Conservation (phyloP, 2,888 invertebrate species). For the Erpobdella octoculata region DNA sequence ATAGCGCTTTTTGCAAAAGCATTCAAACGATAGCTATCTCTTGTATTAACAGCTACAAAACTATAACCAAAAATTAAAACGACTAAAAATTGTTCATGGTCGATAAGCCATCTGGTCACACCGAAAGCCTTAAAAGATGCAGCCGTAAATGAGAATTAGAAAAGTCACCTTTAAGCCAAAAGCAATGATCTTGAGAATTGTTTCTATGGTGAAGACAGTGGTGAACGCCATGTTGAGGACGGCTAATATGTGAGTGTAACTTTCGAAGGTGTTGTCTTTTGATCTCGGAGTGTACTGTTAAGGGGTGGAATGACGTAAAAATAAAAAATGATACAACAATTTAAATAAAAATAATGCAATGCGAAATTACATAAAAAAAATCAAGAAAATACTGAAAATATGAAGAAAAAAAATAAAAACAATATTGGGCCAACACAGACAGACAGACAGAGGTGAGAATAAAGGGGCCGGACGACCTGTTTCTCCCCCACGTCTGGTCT, state of each 20-base stretch:
- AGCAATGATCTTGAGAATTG: slow-evolving; percentile 97
- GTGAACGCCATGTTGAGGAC: slow-evolving; percentile 99
- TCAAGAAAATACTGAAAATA: neutral
- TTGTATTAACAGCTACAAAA: no score
- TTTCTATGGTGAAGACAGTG: slow-evolving; percentile 98
- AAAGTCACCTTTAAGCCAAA: slow-evolving; percentile 87
- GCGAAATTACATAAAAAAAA: neutral
- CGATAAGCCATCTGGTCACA: no score
- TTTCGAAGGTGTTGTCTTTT: slow-evolving; percentile 31
- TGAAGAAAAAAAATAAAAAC: neutral
- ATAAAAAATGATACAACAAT: neutral
- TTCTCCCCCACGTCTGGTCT: neutral
- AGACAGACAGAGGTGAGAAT: neutral
- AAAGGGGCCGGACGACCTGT: neutral
- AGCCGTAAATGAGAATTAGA: no score
- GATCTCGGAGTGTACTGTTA: slow-evolving; percentile 25
- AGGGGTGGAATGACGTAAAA: neutral
- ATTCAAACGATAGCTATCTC: no score
- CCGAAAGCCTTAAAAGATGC: no score
- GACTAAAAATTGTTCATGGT: no score
- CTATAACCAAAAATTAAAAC: no score
- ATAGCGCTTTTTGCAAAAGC: no score
- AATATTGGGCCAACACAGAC: no score
- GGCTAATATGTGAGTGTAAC: slow-evolving; percentile 43
- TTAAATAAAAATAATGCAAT: neutral